Evolutionary conservation across 2,888 invertebrate species (phyloP).

Genomic region (Meiosimyza platycephala): DNA sequence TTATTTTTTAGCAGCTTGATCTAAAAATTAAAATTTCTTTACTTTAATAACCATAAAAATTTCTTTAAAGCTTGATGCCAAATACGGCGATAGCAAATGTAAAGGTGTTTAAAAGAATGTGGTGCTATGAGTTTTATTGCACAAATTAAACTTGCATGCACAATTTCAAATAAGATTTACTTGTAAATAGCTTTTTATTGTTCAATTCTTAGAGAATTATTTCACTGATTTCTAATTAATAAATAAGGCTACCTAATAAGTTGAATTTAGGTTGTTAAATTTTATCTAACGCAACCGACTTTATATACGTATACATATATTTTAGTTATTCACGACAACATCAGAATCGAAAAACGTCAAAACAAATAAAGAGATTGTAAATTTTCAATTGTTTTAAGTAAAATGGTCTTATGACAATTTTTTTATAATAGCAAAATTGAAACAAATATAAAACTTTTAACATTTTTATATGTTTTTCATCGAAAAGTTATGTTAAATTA

Average conservation of each 20-base stretch:
- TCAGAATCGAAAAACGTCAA: too few species aligned
- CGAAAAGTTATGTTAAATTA: too few species aligned
- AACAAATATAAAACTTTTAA: too few species aligned
- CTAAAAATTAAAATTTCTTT: too few species aligned
- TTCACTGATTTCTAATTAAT: slow-evolving; percentile 6
- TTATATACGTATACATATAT: slow-evolving; percentile 3
- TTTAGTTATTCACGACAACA: too few species aligned
- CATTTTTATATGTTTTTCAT: too few species aligned
- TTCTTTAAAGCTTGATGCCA: slow-evolving; percentile 20
- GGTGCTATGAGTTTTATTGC: slow-evolving; percentile 29
- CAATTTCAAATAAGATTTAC: slow-evolving; percentile 12
- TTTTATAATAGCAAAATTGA: too few species aligned
- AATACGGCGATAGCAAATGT: slow-evolving; percentile 4
- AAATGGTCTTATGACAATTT: too few species aligned
- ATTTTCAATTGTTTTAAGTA: too few species aligned
- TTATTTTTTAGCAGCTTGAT: too few species aligned
- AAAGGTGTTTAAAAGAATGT: slow-evolving; percentile 23
- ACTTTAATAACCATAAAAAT: slow-evolving; percentile 2
- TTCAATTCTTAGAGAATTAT: background rate
- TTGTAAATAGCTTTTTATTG: slow-evolving; percentile 22
- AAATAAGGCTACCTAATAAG: background rate
- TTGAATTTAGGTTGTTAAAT: slow-evolving; percentile 11
- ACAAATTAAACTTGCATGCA: slow-evolving; percentile 17
- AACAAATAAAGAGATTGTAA: too few species aligned
- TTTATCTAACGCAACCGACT: slow-evolving; percentile 2